Conservation (phyloP, 2,888 invertebrate species). For the Nemoura dubitans region DNA sequence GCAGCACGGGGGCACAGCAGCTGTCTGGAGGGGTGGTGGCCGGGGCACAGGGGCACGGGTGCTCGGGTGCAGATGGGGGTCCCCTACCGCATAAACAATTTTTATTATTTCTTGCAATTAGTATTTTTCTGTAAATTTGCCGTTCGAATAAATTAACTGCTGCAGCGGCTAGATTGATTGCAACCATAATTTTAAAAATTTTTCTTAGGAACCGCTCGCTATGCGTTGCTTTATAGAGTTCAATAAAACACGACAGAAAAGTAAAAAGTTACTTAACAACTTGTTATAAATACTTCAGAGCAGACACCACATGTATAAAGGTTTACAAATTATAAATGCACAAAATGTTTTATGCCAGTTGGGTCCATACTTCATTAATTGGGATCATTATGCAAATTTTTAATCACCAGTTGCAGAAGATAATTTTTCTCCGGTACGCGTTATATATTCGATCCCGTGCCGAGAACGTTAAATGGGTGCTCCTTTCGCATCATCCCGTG, state of each 20-base stretch:
- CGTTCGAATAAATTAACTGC: neutral
- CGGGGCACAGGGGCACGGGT: constrained; percentile 13
- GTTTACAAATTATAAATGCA: neutral
- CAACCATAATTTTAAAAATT: neutral
- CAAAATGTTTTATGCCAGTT: neutral
- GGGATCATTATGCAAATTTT: constrained; percentile 12
- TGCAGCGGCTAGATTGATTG: neutral
- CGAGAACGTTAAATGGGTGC: neutral
- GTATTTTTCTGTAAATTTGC: neutral
- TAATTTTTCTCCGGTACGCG: neutral
- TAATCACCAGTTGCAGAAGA: neutral
- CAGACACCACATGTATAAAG: neutral
- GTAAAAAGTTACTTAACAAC: neutral
- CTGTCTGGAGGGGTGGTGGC: constrained; percentile 24
- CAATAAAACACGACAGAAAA: neutral
- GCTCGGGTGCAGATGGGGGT: constrained; percentile 27
- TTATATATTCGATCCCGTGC: neutral
- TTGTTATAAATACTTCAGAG: constrained; percentile 1
- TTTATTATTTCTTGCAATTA: neutral
- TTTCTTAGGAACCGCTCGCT: neutral
- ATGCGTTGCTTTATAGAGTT: neutral
- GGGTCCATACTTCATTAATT: neutral
- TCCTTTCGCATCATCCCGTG: neutral
- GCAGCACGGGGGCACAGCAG: neutral
- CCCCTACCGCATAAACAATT: neutral